phyloP scores from a whole-genome alignment of 2,888 invertebrate species.

The Apamea monoglypha region DNA sequence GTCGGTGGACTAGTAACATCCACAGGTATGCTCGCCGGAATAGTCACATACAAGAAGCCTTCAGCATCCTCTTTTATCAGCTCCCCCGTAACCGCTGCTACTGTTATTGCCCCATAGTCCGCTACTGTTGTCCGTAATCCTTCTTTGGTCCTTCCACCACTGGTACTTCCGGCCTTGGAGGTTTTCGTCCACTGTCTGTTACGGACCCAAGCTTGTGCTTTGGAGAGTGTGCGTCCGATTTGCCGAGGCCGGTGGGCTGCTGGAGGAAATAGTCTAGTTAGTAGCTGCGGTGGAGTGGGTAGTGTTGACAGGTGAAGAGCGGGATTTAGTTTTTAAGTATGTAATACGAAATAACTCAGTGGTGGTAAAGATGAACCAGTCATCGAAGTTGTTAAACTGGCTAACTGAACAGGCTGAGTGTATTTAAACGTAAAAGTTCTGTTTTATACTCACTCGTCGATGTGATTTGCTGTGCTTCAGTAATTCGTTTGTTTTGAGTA shows the following conservation, averaged over 20 bases:
- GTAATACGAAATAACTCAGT: background rate
- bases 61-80: background rate
- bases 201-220: constrained; percentile 25
- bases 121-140: background rate
- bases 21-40: background rate
- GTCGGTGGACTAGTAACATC: fast-evolving
- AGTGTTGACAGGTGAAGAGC: background rate
- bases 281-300: background rate
- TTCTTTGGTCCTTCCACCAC: background rate
- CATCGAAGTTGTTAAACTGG: background rate
- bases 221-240: constrained; percentile 1
- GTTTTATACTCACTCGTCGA: background rate
- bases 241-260: background rate
- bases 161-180: background rate
- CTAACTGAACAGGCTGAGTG: too few relatives aligned
- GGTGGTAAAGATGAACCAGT: background rate
- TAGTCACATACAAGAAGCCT: background rate
- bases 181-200: constrained; percentile 3
- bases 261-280: background rate
- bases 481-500: background rate
- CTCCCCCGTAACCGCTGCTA: too few relatives aligned
- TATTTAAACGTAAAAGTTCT: background rate
- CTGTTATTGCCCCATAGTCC: too few relatives aligned
- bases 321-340: background rate
- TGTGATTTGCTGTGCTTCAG: background rate